Conservation (phyloP, 2,113 vertebrate species). For the Lagopus leucura region DNA sequence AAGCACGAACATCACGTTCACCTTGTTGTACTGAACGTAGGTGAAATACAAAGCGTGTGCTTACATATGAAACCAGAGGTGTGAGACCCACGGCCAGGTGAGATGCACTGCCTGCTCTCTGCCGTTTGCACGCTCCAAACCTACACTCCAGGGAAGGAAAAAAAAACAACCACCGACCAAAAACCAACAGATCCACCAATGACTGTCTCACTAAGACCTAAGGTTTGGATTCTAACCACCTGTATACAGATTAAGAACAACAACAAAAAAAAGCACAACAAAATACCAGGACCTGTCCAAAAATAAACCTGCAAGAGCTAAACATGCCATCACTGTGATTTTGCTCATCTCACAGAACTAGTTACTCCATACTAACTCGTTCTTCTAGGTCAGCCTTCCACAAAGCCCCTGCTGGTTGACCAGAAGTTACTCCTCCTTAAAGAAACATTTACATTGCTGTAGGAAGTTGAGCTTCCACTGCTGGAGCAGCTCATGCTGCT, state of each 20-base stretch:
- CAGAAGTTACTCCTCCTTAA: conserved; percentile 13
- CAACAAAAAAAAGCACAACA: not conserved
- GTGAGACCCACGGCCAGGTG: not conserved
- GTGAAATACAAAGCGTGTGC: not conserved
- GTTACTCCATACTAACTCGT: conserved; percentile 31
- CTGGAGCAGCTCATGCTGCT: not conserved
- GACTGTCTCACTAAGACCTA: not conserved
- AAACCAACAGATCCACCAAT: not conserved
- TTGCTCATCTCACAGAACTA: not conserved
- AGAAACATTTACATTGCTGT: conserved; percentile 31
- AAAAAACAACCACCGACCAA: not conserved
- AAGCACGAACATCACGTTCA: not conserved
- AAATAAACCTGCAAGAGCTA: not conserved
- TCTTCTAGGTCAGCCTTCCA: not conserved
- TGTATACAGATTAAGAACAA: accelerated
- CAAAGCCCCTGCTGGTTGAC: conserved; percentile 7
- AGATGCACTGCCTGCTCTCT: not conserved
- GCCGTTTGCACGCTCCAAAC: not conserved
- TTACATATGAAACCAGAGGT: not conserved
- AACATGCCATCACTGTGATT: not conserved
- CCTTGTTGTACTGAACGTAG: accelerated
- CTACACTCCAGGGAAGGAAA: not conserved
- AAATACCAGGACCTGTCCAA: not conserved
- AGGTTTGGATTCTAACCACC: not conserved
- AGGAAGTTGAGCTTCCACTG: conserved; percentile 12